Percentiles rank a stretch among this genome's conserved stretches.
These are phyloP conservation scores for Temnothorax rugatulus DNA, from an alignment of 2,888 invertebrate genomes.

Conservation along the genomic window DNA sequence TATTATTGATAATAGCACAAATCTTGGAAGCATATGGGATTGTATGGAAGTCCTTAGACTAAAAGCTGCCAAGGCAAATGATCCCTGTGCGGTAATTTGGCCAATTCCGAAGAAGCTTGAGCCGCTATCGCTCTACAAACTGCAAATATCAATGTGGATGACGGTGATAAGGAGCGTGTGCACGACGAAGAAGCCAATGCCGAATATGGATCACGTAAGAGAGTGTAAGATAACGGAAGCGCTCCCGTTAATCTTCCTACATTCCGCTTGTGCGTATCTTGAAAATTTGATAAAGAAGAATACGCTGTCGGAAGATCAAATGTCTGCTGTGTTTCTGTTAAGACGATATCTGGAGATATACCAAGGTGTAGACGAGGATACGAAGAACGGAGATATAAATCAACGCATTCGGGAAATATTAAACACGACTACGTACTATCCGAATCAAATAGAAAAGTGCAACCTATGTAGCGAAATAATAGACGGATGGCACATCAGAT, in stretches of 20 bases:
- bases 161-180: slow-evolving; percentile 78
- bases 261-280: slow-evolving; percentile 77
- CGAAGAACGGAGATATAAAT: slow-evolving; percentile 64
- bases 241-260: slow-evolving; percentile 80
- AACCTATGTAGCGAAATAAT: slow-evolving; percentile 78
- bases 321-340: slow-evolving; percentile 74
- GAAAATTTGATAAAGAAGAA: slow-evolving; percentile 65
- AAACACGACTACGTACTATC: slow-evolving; percentile 62
- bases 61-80: slow-evolving; percentile 73
- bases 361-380: slow-evolving; percentile 77
- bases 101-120: slow-evolving; percentile 72
- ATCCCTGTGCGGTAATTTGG: slow-evolving; percentile 65
- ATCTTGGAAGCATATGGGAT: slow-evolving; percentile 82
- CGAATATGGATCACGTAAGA: slow-evolving; percentile 68
- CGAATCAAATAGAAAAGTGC: slow-evolving; percentile 77
- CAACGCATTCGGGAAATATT: slow-evolving; percentile 69
- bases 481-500: slow-evolving; percentile 77
- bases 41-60: slow-evolving; percentile 82
- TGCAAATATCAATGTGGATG: slow-evolving; percentile 81
- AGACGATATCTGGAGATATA: slow-evolving; percentile 81
- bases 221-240: slow-evolving; percentile 77
- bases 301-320: slow-evolving; percentile 71
- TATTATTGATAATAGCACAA: slow-evolving; percentile 60
- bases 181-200: slow-evolving; percentile 75
- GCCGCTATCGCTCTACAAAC: slow-evolving; percentile 71